Percentiles rank a stretch among this genome's conserved stretches.
Conservation (phyloP, 2,113 vertebrate species). For the Phrynocephalus versicolor region DNA sequence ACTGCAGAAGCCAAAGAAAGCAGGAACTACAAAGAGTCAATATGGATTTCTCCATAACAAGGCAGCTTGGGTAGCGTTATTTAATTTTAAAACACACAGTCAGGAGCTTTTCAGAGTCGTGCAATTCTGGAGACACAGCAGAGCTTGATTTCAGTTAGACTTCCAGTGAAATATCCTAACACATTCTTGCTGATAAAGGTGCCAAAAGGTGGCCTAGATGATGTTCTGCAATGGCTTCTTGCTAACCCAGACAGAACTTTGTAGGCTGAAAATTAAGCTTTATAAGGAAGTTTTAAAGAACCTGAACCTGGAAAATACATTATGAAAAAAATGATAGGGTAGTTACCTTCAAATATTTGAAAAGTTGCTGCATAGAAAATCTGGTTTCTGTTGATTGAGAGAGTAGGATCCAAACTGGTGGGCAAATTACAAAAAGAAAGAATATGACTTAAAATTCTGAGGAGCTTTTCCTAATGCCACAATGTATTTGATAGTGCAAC, state of each 20-base stretch:
- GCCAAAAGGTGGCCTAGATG: not conserved
- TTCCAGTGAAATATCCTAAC: too few relatives aligned
- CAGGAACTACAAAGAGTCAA: not conserved
- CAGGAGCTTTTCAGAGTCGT: too few relatives aligned
- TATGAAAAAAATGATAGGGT: not conserved
- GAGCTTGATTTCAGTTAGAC: too few relatives aligned
- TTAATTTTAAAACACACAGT: too few relatives aligned
- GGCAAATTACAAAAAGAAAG: not conserved
- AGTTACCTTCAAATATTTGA: not conserved
- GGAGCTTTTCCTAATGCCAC: not conserved
- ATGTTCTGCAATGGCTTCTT: not conserved
- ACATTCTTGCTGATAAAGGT: not conserved
- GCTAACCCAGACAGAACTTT: not conserved
- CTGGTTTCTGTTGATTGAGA: too few relatives aligned
- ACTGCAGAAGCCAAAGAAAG: not conserved
- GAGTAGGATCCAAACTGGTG: too few relatives aligned
- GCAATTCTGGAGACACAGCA: too few relatives aligned
- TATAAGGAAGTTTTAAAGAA: not conserved
- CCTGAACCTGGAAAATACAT: not conserved
- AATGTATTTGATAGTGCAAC: not conserved
- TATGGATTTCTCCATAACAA: not conserved
- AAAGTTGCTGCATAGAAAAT: not conserved
- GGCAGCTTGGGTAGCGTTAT: too few relatives aligned
- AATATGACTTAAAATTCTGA: not conserved
- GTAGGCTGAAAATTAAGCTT: not conserved